phyloP scores from a whole-genome alignment of 1,140 invertebrate genomes.

The Lamellibrachia luymesi region DNA sequence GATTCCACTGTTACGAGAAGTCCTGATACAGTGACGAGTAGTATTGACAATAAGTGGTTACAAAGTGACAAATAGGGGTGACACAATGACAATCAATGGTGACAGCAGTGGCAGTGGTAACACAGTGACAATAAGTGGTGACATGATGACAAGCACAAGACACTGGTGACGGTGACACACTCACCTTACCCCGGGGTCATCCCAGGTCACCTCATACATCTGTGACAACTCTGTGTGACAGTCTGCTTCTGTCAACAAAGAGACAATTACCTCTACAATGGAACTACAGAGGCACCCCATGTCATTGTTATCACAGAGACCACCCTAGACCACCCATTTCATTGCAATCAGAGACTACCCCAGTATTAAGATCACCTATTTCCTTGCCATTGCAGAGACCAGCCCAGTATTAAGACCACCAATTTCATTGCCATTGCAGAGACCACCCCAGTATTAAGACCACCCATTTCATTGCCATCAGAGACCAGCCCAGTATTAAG shows the following conservation, averaged over 20 bases:
- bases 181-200: conserved; percentile 55
- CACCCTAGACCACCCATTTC: no score
- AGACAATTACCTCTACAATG: background rate
- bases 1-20: background rate
- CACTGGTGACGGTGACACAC: background rate
- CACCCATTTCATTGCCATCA: background rate
- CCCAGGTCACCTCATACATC: conserved; percentile 57
- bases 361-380: no score
- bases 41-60: background rate
- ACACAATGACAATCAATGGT: background rate
- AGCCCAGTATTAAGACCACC: no score
- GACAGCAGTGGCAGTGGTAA: background rate
- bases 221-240: conserved; percentile 42
- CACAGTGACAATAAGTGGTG: background rate
- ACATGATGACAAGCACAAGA: background rate
- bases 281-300: no score
- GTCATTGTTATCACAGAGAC: no score
- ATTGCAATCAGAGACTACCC: no score
- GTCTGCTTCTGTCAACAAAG: background rate
- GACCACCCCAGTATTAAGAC: no score
- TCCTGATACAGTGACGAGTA: no score
- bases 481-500: no score
- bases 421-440: no score
- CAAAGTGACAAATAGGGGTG: background rate
- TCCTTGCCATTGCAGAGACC: no score